A percentile compares a stretch with the other conserved stretches of the same genome.
Conservation (phyloP, 2,888 invertebrate species). For the Magallana nippona region DNA sequence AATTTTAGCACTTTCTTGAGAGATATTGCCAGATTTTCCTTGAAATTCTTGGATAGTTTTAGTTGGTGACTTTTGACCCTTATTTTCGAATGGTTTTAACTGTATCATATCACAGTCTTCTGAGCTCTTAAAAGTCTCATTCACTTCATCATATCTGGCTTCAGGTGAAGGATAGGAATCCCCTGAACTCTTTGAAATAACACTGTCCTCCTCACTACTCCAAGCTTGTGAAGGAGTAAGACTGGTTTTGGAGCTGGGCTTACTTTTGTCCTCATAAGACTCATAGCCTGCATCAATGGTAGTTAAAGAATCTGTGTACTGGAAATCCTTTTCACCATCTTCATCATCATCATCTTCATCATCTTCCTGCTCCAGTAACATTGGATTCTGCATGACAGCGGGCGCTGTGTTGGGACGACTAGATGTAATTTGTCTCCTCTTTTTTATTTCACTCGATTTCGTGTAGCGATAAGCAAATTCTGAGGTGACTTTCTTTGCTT, state of each 20-base stretch:
- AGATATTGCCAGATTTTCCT: neutral
- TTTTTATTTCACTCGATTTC: constrained; percentile 51
- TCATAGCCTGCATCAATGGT: constrained; percentile 51
- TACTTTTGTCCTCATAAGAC: constrained; percentile 46
- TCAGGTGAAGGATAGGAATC: neutral
- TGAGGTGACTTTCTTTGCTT: constrained; percentile 59
- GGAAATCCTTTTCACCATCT: neutral
- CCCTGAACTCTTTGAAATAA: constrained; percentile 26
- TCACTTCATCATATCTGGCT: neutral
- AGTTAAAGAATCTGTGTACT: constrained; percentile 42
- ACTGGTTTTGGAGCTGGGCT: constrained; percentile 26
- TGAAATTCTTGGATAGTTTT: neutral
- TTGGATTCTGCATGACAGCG: constrained; percentile 49
- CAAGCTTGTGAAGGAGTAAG: constrained; percentile 24
- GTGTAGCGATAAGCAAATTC: constrained; percentile 62
- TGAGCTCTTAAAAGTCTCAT: neutral
- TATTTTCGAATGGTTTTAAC: neutral
- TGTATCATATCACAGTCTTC: neutral
- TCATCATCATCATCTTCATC: constrained; percentile 33
- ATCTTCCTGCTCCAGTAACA: constrained; percentile 5
- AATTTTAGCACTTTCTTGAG: constrained; percentile 39
- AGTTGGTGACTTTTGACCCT: neutral
- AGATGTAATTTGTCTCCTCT: neutral
- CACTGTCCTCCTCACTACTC: constrained; percentile 29
- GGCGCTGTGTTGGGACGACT: constrained; percentile 65